Conservation (phyloP, 2,888 invertebrate species). For the Dromius quadrimaculatus region DNA sequence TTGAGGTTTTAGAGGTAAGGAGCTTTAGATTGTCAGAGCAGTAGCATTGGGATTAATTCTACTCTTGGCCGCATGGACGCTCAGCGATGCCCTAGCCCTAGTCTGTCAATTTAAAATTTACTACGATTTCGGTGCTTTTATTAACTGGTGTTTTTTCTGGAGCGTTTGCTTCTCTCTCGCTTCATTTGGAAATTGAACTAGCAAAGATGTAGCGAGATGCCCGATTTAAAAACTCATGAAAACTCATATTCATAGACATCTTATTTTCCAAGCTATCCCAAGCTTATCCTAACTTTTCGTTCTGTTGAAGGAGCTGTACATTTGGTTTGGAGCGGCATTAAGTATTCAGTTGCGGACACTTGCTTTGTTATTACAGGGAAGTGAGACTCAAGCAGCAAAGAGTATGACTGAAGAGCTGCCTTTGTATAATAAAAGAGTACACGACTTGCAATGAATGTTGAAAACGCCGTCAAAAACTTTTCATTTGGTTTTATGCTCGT, state of each 20-base stretch:
- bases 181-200: no score
- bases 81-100: slow-evolving; percentile 1
- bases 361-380: slow-evolving; percentile 41
- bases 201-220: no score
- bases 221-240: no score
- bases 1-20: no score
- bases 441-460: slow-evolving; percentile 49
- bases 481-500: slow-evolving; percentile 44
- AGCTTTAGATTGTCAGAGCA: slow-evolving; percentile 41
- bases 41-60: slow-evolving; percentile 38
- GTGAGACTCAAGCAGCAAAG: not conserved
- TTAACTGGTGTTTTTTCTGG: no score
- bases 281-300: no score
- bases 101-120: slow-evolving; percentile 42
- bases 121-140: slow-evolving; percentile 39
- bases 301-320: no score
- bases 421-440: slow-evolving; percentile 51
- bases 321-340: slow-evolving; percentile 40
- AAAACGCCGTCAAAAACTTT: slow-evolving; percentile 50
- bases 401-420: slow-evolving; percentile 43
- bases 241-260: no score
- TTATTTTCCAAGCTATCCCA: no score
- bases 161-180: no score
- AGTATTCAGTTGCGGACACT: slow-evolving; percentile 50
- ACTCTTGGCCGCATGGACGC: slow-evolving; percentile 9